Evolutionary conservation across 2,888 invertebrate species (phyloP), one percentile per base, ranked within the genome.

Genomic region (Epinotia ramella): DNA sequence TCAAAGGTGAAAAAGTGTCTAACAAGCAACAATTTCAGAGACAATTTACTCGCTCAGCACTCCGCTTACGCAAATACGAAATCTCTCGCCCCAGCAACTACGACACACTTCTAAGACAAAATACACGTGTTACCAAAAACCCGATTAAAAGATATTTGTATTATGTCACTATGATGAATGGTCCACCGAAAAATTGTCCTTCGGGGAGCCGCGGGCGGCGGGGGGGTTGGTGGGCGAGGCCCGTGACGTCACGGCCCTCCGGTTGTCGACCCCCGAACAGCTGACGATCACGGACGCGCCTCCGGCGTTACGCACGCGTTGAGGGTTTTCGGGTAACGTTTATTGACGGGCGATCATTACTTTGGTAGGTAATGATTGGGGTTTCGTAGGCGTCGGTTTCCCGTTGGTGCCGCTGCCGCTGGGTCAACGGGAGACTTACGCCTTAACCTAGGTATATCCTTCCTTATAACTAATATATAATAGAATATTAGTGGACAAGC

Each of bases 151-250:
- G 66, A 62, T 70, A 70, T 70, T 70, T 73, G 65, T 57, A 60
- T 71, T 75, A 75, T 66, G 75, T 70, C 75, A 70, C 69, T 18
- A 66, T 66, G 75, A 71, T 71, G 70, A 75, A 75, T 75, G 75
- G 73, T 56, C 68, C 70, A 64, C 57, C 73, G 44, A 68, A 73
- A 69, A 69, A 66, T 75, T 75, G 70, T 75, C 74, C 59, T 74
- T 68, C 59, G 28, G 68, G 73, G 63, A 68, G 40, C 33, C 49
- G n/a, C 20, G 68, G 72, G 18, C 49, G 44, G 65, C 16, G 62
- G 73, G 62, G 13, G 70, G 65, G 20, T 18, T 16, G 40, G 65
- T 60, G 67, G 72, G 72, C 67, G 72, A 57, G 72, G 73, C 67
- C 63, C 18, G 64, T 73, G 76, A 76, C 76, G 76, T 76, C 76